These are phyloP conservation scores for Drosophila sp. DNA, from an alignment of 1,140 invertebrate species.

Conservation along the genomic window DNA sequence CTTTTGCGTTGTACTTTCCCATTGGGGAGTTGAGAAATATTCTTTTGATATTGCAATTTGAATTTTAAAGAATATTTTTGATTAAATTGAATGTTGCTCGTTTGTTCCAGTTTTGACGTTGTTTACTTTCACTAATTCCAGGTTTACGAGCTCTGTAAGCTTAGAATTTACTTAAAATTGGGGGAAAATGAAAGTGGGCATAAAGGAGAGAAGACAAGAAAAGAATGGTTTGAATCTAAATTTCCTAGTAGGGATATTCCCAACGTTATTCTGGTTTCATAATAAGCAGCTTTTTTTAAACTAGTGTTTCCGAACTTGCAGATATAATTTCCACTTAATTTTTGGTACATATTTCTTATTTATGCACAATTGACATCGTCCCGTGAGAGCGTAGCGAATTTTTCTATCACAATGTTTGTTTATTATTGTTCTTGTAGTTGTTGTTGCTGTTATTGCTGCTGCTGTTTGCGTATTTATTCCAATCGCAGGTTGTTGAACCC, in stretches of 20 bases:
- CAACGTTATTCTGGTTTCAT: neutral
- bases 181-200: neutral
- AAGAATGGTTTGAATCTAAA: neutral
- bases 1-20: slow-evolving; percentile 39
- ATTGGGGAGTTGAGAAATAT: slow-evolving; percentile 8
- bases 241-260: neutral
- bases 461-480: slow-evolving; percentile 44
- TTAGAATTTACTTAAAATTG: neutral
- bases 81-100: slow-evolving; percentile 3
- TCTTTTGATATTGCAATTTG: slow-evolving; percentile 1
- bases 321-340: neutral
- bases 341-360: slow-evolving; percentile 22
- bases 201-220: neutral
- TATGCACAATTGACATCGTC: slow-evolving; percentile 29
- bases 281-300: neutral
- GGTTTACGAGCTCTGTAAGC: slow-evolving; percentile 7
- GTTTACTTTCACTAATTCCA: slow-evolving; percentile 18
- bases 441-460: slow-evolving; percentile 18
- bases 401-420: slow-evolving; percentile 42
- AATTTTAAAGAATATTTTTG: neutral
- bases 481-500: slow-evolving; percentile 75
- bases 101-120: slow-evolving; percentile 1
- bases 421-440: slow-evolving; percentile 34
- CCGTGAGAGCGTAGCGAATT: slow-evolving; percentile 7
- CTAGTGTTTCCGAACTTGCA: neutral